Evolutionary conservation across 1,140 invertebrate genomes (phyloP).

Genomic region (Eriocheir sinensis): DNA sequence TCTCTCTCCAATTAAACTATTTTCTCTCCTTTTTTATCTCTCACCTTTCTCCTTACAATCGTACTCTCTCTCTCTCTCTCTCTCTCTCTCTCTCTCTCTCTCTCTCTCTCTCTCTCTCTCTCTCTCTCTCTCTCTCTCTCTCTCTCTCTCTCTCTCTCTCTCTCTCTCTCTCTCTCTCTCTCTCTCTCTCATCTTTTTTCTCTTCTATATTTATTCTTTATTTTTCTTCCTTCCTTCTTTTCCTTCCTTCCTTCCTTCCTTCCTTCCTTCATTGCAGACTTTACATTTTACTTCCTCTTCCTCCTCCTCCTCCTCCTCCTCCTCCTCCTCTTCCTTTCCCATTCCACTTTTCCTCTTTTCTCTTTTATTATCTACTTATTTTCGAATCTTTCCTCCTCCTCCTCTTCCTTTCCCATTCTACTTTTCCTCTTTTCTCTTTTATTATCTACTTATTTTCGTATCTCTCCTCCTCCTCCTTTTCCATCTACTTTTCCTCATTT

Average conservation of each 20-base stretch:
- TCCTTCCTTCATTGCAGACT: background rate
- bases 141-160: background rate
- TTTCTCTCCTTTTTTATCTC: too few relatives aligned
- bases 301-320: background rate
- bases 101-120: background rate
- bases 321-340: background rate
- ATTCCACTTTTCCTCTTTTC: background rate
- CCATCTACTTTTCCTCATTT: too few relatives aligned
- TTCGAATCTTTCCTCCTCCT: background rate
- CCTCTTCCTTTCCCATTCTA: too few relatives aligned
- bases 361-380: background rate
- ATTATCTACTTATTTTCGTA: background rate
- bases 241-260: background rate
- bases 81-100: constrained; percentile 37
- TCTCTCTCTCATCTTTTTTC: constrained; percentile 8
- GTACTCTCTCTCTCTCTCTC: constrained; percentile 39
- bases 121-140: background rate
- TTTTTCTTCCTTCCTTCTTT: background rate
- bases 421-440: too few relatives aligned
- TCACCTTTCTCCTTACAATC: background rate
- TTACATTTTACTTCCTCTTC: too few relatives aligned
- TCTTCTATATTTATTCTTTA: background rate
- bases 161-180: background rate
- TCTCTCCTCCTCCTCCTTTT: background rate
- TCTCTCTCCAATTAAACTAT: background rate